Conservation (phyloP, 2,113 vertebrate genomes). For the Aldabrachelys gigantea region DNA sequence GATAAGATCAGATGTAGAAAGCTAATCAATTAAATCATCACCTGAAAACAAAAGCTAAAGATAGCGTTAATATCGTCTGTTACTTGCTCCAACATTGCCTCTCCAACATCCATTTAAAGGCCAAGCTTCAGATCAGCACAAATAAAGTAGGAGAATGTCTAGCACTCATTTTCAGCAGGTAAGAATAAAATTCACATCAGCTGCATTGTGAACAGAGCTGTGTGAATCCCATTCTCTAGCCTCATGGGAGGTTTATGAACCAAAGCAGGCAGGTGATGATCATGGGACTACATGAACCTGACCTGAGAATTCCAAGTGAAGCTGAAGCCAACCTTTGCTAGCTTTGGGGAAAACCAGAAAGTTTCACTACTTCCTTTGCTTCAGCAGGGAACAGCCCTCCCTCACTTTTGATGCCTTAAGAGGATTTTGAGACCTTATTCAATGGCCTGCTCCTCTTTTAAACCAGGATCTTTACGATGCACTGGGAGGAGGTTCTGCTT, state of each 20-base stretch:
- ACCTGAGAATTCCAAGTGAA: background rate
- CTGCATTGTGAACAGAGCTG: slow-evolving; percentile 13
- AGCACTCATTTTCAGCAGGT: background rate
- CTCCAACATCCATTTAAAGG: background rate
- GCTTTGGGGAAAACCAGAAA: background rate
- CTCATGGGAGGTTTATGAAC: background rate
- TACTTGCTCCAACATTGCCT: background rate
- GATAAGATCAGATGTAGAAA: background rate
- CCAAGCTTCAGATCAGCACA: background rate
- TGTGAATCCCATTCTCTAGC: background rate
- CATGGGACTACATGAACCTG: background rate
- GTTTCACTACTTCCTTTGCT: background rate
- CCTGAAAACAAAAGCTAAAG: background rate
- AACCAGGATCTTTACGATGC: background rate
- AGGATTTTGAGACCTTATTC: background rate
- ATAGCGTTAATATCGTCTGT: background rate
- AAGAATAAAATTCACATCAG: slow-evolving; percentile 22
- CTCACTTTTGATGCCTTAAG: background rate
- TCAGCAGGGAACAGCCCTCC: background rate
- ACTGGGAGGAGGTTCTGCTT: background rate
- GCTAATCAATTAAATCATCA: background rate
- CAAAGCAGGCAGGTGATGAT: background rate
- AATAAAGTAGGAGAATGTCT: background rate
- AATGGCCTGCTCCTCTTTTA: background rate
- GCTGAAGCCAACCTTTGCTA: background rate